Conservation (phyloP, 2,113 vertebrate species). For the Oryctolagus cuniculus region DNA sequence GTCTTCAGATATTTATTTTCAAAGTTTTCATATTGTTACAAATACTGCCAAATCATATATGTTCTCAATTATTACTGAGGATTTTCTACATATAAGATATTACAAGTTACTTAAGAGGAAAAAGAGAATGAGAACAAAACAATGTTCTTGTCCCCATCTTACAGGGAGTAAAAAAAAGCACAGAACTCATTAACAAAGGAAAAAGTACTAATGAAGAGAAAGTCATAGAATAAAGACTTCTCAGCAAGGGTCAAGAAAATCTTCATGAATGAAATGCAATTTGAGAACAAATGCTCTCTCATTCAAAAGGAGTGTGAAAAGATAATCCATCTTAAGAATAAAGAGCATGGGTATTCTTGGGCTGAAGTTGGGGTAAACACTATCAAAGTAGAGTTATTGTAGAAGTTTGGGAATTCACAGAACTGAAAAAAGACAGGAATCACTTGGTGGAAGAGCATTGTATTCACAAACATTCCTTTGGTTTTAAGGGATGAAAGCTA, state of each 20-base stretch:
- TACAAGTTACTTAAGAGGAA: constrained; percentile 10
- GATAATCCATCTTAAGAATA: background rate
- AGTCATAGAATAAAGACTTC: background rate
- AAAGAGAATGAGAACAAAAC: background rate
- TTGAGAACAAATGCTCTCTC: background rate
- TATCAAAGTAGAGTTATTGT: background rate
- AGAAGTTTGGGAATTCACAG: background rate
- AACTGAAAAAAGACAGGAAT: background rate
- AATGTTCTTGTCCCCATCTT: background rate
- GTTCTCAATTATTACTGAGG: background rate
- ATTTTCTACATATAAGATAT: background rate
- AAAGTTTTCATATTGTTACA: background rate
- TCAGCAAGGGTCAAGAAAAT: background rate
- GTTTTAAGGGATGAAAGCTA: background rate
- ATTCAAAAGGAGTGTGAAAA: background rate
- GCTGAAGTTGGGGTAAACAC: background rate
- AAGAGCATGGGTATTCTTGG: background rate
- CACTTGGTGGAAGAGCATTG: background rate
- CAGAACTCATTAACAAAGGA: background rate
- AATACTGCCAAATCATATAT: constrained; percentile 27
- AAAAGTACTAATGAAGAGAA: constrained; percentile 41
- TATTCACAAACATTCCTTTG: constrained; percentile 4
- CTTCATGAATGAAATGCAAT: constrained; percentile 16
- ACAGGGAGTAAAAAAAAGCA: background rate
- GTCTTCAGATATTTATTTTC: constrained; percentile 24